Evolutionary conservation across 1,140 invertebrate genomes (phyloP).

Genomic region (Pollicipes pollicipes): DNA sequence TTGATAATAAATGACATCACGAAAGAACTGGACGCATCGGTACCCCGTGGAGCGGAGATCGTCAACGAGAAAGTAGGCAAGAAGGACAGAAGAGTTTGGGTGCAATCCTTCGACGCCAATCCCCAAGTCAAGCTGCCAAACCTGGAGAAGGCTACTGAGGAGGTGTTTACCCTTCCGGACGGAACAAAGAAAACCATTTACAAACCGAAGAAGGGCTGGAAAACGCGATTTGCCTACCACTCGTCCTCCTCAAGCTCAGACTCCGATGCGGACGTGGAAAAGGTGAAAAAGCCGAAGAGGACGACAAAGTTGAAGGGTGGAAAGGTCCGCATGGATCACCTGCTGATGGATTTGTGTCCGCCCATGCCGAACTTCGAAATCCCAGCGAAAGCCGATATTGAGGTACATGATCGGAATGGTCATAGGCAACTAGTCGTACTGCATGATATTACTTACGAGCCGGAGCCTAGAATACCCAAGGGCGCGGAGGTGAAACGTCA

Average conservation of each 20-base stretch:
- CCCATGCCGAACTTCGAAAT: not conserved
- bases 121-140: not conserved
- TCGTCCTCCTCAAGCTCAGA: not conserved
- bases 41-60: not conserved
- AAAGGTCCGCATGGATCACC: not conserved
- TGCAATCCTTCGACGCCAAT: not conserved
- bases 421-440: not conserved
- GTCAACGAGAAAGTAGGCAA: not conserved
- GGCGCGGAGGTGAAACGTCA: not conserved
- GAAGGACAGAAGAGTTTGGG: not conserved
- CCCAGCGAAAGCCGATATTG: not conserved
- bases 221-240: not conserved
- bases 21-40: not conserved
- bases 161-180: not conserved
- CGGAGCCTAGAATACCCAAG: not conserved
- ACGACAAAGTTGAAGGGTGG: not conserved
- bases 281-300: not conserved
- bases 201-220: not conserved
- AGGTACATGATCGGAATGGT: not conserved
- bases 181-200: not conserved
- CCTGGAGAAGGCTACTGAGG: not conserved
- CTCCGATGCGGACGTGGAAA: not conserved
- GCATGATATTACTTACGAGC: not conserved
- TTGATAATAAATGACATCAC: not conserved
- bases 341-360: not conserved